These are phyloP conservation scores for Drosophila phalerata DNA, from an alignment of 2,888 invertebrate species.

Conservation along the genomic window DNA sequence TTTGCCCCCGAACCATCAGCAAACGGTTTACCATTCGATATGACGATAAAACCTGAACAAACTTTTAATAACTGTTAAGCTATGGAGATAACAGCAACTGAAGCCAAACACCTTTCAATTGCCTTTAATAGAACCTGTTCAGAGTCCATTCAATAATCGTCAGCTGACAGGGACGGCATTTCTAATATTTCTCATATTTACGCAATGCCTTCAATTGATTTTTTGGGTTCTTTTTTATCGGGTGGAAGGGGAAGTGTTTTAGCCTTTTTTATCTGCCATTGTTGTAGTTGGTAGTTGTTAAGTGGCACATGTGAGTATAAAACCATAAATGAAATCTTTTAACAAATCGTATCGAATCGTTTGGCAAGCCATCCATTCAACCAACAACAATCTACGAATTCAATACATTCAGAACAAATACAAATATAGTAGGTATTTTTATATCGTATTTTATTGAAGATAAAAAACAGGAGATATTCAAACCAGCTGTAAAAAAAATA, in stretches of 20 bases:
- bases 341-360: constrained; percentile 61
- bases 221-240: constrained; percentile 17
- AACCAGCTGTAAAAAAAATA: neutral
- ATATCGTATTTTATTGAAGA: neutral
- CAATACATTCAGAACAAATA: constrained; percentile 21
- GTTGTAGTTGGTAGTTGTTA: constrained; percentile 76
- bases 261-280: constrained; percentile 58
- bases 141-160: constrained; percentile 67
- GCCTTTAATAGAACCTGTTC: constrained; percentile 46
- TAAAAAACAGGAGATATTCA: neutral
- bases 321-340: constrained; percentile 78
- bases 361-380: constrained; percentile 29
- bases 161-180: constrained; percentile 57
- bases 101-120: constrained; percentile 27
- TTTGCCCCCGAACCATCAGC: constrained; percentile 49
- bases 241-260: neutral
- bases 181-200: constrained; percentile 10
- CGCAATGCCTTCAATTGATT: constrained; percentile 52
- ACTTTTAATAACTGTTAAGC: constrained; percentile 59
- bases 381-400: neutral
- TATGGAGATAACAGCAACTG: constrained; percentile 56
- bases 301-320: constrained; percentile 78
- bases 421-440: neutral
- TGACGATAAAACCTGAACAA: constrained; percentile 63
- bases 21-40: constrained; percentile 51